Evolutionary conservation across 2,113 vertebrate species (phyloP).

Genomic region (Rana temporaria): DNA sequence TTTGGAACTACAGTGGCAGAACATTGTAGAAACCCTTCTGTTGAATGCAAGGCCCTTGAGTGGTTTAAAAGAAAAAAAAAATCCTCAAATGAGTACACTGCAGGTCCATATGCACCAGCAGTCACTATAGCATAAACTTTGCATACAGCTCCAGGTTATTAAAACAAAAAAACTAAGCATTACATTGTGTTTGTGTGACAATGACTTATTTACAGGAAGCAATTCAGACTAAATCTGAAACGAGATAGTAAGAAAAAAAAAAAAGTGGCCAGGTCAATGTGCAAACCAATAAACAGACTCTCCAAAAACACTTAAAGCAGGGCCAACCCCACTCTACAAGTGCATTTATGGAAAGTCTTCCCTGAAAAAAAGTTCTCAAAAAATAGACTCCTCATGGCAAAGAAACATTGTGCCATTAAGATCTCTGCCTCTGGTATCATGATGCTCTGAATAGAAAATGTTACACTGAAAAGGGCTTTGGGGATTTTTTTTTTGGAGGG

Average conservation of each 20-base stretch:
- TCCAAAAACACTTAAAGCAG: neutral
- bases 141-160: neutral
- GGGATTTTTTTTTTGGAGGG: too few species aligned
- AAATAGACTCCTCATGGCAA: neutral
- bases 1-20: constrained; percentile 31
- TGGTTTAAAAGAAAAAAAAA: constrained; percentile 1
- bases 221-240: neutral
- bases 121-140: neutral
- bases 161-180: neutral
- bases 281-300: constrained; percentile 23
- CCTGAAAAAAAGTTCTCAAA: neutral
- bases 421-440: too few species aligned
- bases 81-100: neutral
- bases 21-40: neutral
- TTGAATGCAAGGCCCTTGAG: neutral
- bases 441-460: neutral
- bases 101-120: neutral
- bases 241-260: neutral
- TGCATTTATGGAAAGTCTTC: neutral
- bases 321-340: constrained; percentile 15
- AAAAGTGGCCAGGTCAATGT: constrained; percentile 32
- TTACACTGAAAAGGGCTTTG: neutral
- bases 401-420: neutral
- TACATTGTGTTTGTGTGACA: neutral
- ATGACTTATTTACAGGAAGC: constrained; percentile 4